phyloP scores from a whole-genome alignment of 2,113 vertebrate species.

The Bucco capensis region DNA sequence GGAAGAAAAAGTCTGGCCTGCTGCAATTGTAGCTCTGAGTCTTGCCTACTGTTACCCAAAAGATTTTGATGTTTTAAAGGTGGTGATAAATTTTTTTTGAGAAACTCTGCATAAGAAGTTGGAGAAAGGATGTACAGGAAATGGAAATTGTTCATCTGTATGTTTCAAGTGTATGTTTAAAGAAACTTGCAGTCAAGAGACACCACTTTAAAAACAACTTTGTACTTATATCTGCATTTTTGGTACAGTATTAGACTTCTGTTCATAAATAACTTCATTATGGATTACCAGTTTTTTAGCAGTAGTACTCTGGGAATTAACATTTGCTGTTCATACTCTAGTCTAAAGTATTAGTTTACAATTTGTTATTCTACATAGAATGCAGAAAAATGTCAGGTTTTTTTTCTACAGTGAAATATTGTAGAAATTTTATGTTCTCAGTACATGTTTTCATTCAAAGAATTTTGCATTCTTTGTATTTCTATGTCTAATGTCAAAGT shows the following conservation, averaged over 20 bases:
- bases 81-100: not conserved
- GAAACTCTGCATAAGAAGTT: not conserved
- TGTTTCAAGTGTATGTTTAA: not conserved
- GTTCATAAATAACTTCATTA: not conserved
- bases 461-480: not conserved
- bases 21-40: not conserved
- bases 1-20: not conserved
- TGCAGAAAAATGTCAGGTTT: not conserved
- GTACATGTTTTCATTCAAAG: not conserved
- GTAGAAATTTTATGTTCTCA: not conserved
- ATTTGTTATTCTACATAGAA: not conserved
- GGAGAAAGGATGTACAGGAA: not conserved
- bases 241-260: not conserved
- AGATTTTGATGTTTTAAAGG: not conserved
- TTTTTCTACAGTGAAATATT: not conserved
- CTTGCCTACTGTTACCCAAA: not conserved
- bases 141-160: not conserved
- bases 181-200: not conserved
- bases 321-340: not conserved
- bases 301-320: not conserved
- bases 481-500: not conserved
- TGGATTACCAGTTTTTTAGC: not conserved
- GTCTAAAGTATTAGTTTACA: not conserved
- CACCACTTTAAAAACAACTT: not conserved
- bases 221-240: not conserved